Conservation (phyloP, 2,888 invertebrate species). For the Netelia fuscicornis region DNA sequence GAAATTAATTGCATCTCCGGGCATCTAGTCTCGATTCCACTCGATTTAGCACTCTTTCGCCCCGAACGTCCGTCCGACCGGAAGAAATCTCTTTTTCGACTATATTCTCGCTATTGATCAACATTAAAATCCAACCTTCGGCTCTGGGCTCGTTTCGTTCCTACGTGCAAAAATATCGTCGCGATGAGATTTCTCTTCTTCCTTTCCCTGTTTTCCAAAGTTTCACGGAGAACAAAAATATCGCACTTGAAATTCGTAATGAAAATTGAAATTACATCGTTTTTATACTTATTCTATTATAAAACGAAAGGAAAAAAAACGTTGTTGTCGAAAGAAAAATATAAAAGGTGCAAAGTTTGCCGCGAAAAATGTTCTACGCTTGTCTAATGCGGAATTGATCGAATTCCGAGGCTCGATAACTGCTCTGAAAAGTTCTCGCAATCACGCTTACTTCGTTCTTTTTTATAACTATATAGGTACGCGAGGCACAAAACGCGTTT, state of each 20-base stretch:
- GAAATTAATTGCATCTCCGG: conserved; percentile 74
- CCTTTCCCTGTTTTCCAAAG: no score
- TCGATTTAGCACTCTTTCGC: conserved; percentile 62
- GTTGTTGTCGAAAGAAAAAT: background rate
- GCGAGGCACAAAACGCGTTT: conserved; percentile 27
- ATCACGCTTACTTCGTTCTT: background rate
- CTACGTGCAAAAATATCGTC: conserved; percentile 11
- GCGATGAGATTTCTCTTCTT: background rate
- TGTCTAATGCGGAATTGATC: background rate
- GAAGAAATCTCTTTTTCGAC: conserved; percentile 52
- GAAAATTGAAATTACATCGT: no score
- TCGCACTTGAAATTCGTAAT: no score
- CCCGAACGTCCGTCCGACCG: conserved; percentile 2
- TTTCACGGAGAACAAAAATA: no score
- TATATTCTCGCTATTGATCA: conserved; percentile 41
- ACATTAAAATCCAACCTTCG: conserved; percentile 28
- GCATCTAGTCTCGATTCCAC: conserved; percentile 61
- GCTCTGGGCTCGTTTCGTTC: conserved; percentile 28
- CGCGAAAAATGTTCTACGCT: background rate
- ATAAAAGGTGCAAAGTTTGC: background rate
- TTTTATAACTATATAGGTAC: conserved; percentile 4
- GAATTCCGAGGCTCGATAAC: conserved; percentile 9
- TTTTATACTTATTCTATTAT: no score
- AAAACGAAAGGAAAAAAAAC: no score
- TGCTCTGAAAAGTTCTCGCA: conserved; percentile 13